phyloP scores from a whole-genome alignment of 2,797 vertebrate species.

The Enteromius unitaeniatus region DNA sequence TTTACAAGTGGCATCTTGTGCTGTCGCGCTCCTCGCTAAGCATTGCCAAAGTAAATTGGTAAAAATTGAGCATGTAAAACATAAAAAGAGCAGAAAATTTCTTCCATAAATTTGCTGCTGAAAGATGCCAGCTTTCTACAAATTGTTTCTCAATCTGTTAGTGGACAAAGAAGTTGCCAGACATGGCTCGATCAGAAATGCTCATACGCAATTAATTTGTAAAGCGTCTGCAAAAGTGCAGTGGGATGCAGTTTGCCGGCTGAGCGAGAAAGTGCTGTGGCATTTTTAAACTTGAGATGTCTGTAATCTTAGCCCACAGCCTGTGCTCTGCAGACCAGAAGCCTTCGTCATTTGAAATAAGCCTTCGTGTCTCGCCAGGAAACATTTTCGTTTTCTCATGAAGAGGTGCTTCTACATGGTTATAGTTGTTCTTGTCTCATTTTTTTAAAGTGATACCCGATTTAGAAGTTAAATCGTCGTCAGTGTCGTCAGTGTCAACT shows the following conservation, averaged over 20 bases:
- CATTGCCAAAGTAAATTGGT: slow-evolving; percentile 63
- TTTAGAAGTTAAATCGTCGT: not conserved
- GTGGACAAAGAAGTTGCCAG: slow-evolving; percentile 54
- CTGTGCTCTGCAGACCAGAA: slow-evolving; percentile 66
- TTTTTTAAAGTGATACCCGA: not conserved
- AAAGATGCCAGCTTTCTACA: slow-evolving; percentile 58
- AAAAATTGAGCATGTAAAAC: slow-evolving; percentile 59
- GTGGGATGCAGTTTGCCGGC: slow-evolving; percentile 71
- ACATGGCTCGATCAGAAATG: slow-evolving; percentile 57
- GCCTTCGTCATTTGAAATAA: slow-evolving; percentile 72
- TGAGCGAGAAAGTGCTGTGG: slow-evolving; percentile 62
- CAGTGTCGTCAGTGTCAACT: not conserved
- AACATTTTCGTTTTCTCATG: slow-evolving; percentile 66
- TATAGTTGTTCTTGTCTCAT: slow-evolving; percentile 23
- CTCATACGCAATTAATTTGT: slow-evolving; percentile 60
- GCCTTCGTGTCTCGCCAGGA: slow-evolving; percentile 68
- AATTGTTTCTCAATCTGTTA: slow-evolving; percentile 49
- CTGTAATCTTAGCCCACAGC: slow-evolving; percentile 76
- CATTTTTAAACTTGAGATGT: slow-evolving; percentile 79
- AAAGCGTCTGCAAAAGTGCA: slow-evolving; percentile 73
- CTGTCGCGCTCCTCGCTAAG: slow-evolving; percentile 43
- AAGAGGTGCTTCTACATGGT: slow-evolving; percentile 49
- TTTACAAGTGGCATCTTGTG: slow-evolving; percentile 22
- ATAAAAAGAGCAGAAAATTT: slow-evolving; percentile 61
- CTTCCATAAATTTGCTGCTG: slow-evolving; percentile 47